phyloP scores from a whole-genome alignment of 35 echinoderm and acorn worm species.

The Eucidaris tribuloides region DNA sequence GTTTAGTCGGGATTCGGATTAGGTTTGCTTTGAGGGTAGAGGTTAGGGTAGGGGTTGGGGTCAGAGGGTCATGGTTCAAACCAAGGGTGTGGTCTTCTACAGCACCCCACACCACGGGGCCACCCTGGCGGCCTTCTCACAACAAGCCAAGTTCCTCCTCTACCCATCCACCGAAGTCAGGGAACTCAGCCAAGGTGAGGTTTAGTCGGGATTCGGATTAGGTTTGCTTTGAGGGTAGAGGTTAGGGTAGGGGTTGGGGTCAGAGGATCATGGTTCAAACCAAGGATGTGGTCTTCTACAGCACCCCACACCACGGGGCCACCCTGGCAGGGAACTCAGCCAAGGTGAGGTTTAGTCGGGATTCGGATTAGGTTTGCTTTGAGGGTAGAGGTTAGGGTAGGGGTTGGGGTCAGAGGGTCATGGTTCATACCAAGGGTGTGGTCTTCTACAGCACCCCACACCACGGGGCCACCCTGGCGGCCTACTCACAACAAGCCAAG shows the following conservation, averaged over 20 bases:
- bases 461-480: slow-evolving; percentile 81
- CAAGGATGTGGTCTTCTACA: slow-evolving; percentile 84
- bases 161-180: slow-evolving; percentile 89
- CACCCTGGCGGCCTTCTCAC: slow-evolving; percentile 81
- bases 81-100: slow-evolving; percentile 81
- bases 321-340: no score
- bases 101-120: slow-evolving; percentile 94
- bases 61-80: slow-evolving; percentile 48
- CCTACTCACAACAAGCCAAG: slow-evolving; percentile 88
- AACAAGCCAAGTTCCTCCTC: slow-evolving; percentile 81
- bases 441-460: slow-evolving; percentile 98
- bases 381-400: no score
- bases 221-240: no score
- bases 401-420: not conserved
- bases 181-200: slow-evolving; percentile 74
- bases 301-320: slow-evolving; percentile 89
- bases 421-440: slow-evolving; percentile 58
- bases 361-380: no score
- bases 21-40: no score
- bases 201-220: no score
- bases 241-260: no score
- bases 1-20: no score
- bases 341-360: no score
- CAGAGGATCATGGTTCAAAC: slow-evolving; percentile 52
- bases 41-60: no score